phyloP scores from a whole-genome alignment of 64 coral and sea anemone species.

The Dendronephthya gigantea region DNA sequence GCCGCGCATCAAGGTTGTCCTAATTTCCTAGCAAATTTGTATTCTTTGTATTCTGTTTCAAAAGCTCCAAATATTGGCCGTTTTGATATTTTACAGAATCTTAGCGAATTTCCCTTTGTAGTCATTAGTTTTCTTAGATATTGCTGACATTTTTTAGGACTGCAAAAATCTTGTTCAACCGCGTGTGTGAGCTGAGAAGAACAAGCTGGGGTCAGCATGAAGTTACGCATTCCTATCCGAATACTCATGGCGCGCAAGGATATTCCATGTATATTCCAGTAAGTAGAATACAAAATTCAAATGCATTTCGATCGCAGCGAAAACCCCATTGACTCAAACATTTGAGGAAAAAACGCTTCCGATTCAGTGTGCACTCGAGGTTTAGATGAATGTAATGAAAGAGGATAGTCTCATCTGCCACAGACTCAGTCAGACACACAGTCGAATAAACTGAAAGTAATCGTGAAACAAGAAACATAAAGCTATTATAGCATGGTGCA shows the following conservation, averaged over 20 bases:
- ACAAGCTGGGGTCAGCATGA: not conserved
- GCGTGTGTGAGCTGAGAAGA: not conserved
- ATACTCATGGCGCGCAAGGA: not conserved
- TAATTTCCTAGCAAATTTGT: too few species aligned
- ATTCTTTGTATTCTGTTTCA: too few species aligned
- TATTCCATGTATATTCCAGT: not conserved
- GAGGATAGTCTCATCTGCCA: not conserved
- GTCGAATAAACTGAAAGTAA: too few species aligned
- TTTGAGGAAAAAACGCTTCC: not conserved
- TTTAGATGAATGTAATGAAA: not conserved
- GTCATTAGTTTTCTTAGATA: too few species aligned
- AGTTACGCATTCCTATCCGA: not conserved
- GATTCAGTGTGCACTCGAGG: not conserved
- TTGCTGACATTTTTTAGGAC: too few species aligned
- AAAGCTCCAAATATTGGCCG: too few species aligned
- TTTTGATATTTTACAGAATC: too few species aligned
- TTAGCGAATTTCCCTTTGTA: too few species aligned
- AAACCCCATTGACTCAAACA: too few species aligned
- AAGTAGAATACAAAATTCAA: not conserved
- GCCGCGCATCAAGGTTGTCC: too few species aligned
- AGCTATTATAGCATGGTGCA: not conserved
- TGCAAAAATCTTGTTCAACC: not conserved
- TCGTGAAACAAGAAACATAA: not conserved
- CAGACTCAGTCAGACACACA: too few species aligned
- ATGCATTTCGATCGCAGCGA: too few species aligned